Evolutionary conservation across 2,888 invertebrate species (phyloP).

Genomic region (Microplitis deprimator): DNA sequence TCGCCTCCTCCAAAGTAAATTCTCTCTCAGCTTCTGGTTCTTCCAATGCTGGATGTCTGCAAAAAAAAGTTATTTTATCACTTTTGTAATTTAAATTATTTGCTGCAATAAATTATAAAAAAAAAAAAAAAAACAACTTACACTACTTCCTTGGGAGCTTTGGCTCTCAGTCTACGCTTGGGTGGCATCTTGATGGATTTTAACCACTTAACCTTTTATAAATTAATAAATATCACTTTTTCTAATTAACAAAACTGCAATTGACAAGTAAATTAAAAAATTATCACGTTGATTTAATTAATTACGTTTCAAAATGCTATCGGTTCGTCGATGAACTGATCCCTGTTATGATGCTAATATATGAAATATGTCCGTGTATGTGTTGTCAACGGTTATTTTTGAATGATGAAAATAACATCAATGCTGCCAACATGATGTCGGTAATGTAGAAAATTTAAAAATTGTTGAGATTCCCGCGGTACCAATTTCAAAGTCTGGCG

Average conservation of each 20-base stretch:
- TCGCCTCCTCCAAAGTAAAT: not conserved
- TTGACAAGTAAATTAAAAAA: not conserved
- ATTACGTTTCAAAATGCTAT: too few relatives aligned
- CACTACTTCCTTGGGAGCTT: not conserved
- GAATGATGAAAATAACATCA: not conserved
- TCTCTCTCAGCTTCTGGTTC: not conserved
- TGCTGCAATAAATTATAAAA: not conserved
- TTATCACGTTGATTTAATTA: not conserved
- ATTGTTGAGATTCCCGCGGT: not conserved
- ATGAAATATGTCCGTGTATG: too few relatives aligned
- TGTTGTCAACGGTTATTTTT: not conserved
- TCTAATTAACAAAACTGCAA: not conserved
- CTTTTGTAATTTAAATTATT: not conserved
- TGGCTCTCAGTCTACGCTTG: not conserved
- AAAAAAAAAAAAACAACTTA: not conserved
- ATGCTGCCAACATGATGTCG: not conserved
- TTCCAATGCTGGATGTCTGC: not conserved
- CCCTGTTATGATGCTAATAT: too few relatives aligned
- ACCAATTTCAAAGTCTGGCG: not conserved
- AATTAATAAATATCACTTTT: not conserved
- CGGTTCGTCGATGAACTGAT: too few relatives aligned
- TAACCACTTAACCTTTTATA: not conserved
- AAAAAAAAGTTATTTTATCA: not conserved
- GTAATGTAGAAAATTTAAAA: not conserved
- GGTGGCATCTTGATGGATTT: not conserved